Base-by-base conservation (phyloP, 2,797 vertebrate species). In the Eulemur rubriventer region DNA sequence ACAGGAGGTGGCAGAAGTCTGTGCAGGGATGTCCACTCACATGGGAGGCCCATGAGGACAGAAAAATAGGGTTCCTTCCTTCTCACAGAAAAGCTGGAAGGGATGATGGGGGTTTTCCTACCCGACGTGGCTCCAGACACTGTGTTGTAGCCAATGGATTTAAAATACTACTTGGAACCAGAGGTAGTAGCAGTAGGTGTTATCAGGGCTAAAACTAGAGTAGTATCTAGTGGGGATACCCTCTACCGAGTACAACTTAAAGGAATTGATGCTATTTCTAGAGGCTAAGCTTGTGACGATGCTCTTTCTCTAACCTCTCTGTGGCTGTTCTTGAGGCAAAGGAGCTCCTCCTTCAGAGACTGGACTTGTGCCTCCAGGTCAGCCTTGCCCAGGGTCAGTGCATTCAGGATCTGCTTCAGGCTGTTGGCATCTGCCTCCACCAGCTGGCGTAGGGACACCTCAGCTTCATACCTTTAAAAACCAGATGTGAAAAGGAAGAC, bases 261-360 rank as follows among this genome's bases (percentile, higher is more conserved):
- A 87, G 79, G 69, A 90, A 75, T 46, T 0, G 2, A 26, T 59
- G 78, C 48, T 69, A 22, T 52, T 72, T 48, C 73, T 57, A 83
- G 78, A 70, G 43, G 16, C 46, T 88, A 35, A n/a, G 24, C 38
- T 28, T 30, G n/a, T 28, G 24, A 9, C 10, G 24, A 35, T 11
- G 33, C 33, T 46, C n/a, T 83, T 94, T 96, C 4, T 20, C 98
- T 97, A 2, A 99, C 99, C 97, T 99, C 97, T 87, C 98, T 97
- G 0, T 99, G 99, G 92, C 98, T 98, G 0, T 97, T 98, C 97
- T 98, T 99, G 52, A 99, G 98, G 30, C 98, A 98, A 16, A 98
- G 98, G 82, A 99, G 98, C 96, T 99, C 98, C 63, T 99, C 98
- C 0, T 98, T 98, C 91, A 99, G 63, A 30, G 98, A 98, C 90